A percentile compares a stretch with the other conserved stretches of the same genome.
These are phyloP conservation scores for Drosophila tripunctata DNA, from an alignment of 2,888 invertebrate species.

Conservation along the genomic window DNA sequence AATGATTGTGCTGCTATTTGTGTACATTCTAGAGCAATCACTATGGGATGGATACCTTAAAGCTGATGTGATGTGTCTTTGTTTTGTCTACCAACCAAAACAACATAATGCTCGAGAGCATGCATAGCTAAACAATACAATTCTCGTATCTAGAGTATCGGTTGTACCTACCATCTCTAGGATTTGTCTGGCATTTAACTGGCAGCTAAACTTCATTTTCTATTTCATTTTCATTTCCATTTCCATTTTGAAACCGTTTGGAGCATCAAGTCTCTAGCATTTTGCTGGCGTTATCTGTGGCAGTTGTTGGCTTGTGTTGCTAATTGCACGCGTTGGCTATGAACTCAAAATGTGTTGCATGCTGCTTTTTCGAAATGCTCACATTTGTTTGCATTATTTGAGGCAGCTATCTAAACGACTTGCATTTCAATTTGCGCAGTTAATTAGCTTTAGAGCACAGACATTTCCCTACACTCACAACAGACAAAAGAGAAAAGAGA, in stretches of 20 bases:
- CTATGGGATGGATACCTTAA: too few species aligned
- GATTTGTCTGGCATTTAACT: slow-evolving; percentile 11
- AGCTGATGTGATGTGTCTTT: too few species aligned
- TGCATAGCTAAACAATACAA: too few species aligned
- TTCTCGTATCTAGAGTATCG: too few species aligned
- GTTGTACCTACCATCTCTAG: slow-evolving; percentile 10
- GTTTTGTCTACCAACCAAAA: too few species aligned
- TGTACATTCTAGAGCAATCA: too few species aligned
- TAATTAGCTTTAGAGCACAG: slow-evolving; percentile 16
- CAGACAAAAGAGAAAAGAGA: too few species aligned
- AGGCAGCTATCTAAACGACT: slow-evolving; percentile 23
- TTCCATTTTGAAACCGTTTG: background rate
- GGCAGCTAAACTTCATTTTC: slow-evolving; percentile 12
- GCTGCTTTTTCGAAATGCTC: slow-evolving; percentile 17
- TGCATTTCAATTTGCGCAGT: slow-evolving; percentile 25
- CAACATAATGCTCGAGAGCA: too few species aligned
- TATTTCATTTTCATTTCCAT: slow-evolving; percentile 14
- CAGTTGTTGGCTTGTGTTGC: slow-evolving; percentile 19
- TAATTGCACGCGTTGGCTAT: slow-evolving; percentile 49
- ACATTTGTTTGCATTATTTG: slow-evolving; percentile 29
- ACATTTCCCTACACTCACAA: slow-evolving; percentile 1
- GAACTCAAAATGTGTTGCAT: slow-evolving; percentile 35
- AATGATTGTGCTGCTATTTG: too few species aligned
- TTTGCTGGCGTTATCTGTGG: background rate
- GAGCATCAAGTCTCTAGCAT: background rate